Evolutionary conservation across 2,797 vertebrate species (phyloP), one percentile per base, ranked within the genome.

Genomic region (Hydrocynus forskahlii): DNA sequence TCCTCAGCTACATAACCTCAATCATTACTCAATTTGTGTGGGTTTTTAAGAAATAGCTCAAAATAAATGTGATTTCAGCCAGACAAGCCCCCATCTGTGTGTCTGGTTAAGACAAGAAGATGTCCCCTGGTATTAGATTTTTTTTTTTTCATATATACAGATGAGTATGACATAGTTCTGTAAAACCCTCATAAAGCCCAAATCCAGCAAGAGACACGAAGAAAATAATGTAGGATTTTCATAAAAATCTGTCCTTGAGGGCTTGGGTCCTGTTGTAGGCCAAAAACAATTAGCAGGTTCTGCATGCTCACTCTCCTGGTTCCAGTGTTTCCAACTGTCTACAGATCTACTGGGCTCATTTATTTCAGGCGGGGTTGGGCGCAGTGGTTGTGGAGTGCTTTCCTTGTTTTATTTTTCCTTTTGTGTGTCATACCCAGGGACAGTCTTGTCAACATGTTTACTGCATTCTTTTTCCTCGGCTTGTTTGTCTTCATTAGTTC

Each of bases 71-170:
- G 2, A 38, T 19, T 66, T 38, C 69, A 63, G 25, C 19, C n/a
- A 73, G 59, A 79, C 45, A 59, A 69, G 45, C 43, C 40, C 50
- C 35, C 14, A 21, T 21, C 40, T 81, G 40, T 3, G 9, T 76
- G 72, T 57, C 48, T 81, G 54, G 38, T 35, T 80, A 67, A 73
- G 62, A 67, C 77, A 54, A 76, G 16, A 57, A 59, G 52, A 72
- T 63, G 21, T 72, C 63, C 19, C 1, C 48, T 48, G 60, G 55
- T 14, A 35, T 76, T 68, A 45, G 35, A 29, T 16, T n/a, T n/a
- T n/a, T 74, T 19, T 50, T 54, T 60, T 19, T 50, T 54, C 50
- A 60, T 77, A 19, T 68, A 60, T 43, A 67, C 7, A 4, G 23
- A 43, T 77, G 52, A 77, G 54, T 71, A 17, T 64, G 67, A 80